Evolutionary conservation across 2,797 vertebrate genomes (phyloP), one percentile per base, ranked within the genome.

Genomic region (Sandelia bainsii): DNA sequence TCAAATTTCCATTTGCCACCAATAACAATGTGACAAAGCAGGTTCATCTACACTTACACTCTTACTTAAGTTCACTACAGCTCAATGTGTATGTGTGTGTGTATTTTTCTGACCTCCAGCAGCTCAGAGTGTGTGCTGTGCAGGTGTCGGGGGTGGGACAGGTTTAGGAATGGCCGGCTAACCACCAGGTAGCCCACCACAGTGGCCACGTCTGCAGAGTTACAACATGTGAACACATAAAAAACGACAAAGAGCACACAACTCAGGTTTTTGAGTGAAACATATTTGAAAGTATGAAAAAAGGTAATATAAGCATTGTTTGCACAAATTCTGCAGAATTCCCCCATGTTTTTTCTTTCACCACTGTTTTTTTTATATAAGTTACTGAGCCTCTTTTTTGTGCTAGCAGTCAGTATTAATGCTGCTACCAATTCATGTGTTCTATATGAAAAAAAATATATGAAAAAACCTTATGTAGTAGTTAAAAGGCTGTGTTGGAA

Each of bases 111-210:
- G 86, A 98, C 98, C 96, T 99, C 98, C 42, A 99, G 77, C 60
- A 99, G 96, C 83, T 99, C 97, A 19, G 97, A 93, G 44, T 98
- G 96, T 40, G 93, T 94, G 82, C 97, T 99, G 22, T 87, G 93
- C 66, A 96, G 89, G 88, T 99, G 96, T 29, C 97, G 93, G 42
- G 97, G 94, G 34, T 98, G 94, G 14, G 93, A 82, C 56, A 93
- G 67, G 67, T 95, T 92, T 53, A 99, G 91, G 90, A 99, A 99
- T 0, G 98, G 97, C 66, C 96, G 95, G 83, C 98, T 99, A 53
- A 99, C 97, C 59, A 99, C 97, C 69, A 99, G 84, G 86, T 99
- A 99, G 40, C 98, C 98, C 62, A 99, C 98, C 16, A 99, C 97
- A 3, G 98, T 98, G 59, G 98, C 97, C 72, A 99, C 16, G 72